Percentiles rank a stretch among this genome's conserved stretches.
Evolutionary conservation across 2,797 vertebrate genomes (phyloP).

Genomic region (Limosa lapponica): DNA sequence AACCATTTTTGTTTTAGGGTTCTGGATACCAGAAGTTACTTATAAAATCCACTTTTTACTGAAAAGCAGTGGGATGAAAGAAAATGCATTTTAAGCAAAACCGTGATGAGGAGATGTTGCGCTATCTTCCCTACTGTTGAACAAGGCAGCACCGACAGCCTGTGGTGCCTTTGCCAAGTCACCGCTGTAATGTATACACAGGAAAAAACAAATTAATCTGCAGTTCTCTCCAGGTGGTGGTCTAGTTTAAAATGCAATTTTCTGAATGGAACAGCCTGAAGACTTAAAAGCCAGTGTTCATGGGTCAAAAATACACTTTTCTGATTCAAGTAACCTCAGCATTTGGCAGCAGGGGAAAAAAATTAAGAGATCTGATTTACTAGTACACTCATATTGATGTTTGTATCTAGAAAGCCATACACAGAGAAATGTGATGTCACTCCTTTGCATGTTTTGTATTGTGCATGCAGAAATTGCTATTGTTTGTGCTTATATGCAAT

Average conservation of each 20-base stretch:
- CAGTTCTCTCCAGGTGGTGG: slow-evolving; percentile 71
- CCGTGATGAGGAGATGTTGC: neutral
- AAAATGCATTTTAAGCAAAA: neutral
- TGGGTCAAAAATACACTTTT: slow-evolving; percentile 81
- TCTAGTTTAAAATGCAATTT: slow-evolving; percentile 80
- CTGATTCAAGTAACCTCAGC: slow-evolving; percentile 75
- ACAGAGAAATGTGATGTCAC: neutral
- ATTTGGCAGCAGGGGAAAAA: slow-evolving; percentile 80
- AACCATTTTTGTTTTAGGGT: neutral
- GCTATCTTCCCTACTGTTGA: neutral
- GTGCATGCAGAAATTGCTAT: neutral
- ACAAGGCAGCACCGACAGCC: neutral
- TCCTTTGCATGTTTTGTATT: neutral
- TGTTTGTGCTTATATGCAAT: neutral
- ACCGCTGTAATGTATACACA: fast-evolving
- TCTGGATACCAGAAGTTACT: neutral
- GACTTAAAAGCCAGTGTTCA: slow-evolving; percentile 77
- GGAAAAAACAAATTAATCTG: neutral
- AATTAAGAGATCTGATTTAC: slow-evolving; percentile 71
- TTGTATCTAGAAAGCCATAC: neutral
- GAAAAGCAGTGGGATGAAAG: neutral
- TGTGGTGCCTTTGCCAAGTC: neutral
- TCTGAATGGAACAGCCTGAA: slow-evolving; percentile 83
- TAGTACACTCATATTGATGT: neutral
- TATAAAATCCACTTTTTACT: neutral